These are phyloP conservation scores for Turdus rufiventris DNA, from an alignment of 2,113 vertebrate genomes.

Conservation along the genomic window DNA sequence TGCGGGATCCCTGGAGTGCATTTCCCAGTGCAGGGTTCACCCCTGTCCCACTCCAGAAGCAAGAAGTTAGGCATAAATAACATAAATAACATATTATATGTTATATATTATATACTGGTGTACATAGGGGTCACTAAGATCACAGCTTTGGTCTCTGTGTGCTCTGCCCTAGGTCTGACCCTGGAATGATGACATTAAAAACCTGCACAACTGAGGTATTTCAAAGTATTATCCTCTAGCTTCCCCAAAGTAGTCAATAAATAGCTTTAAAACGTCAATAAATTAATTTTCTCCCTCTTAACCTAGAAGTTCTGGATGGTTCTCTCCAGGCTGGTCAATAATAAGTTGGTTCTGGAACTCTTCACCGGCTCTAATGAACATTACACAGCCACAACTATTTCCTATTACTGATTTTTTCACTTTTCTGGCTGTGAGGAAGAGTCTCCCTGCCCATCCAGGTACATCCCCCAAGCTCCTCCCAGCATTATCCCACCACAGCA, in stretches of 20 bases:
- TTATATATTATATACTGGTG: accelerated
- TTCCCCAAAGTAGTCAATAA: not conserved
- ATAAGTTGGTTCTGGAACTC: not conserved
- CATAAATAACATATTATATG: no score
- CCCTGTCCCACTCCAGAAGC: not conserved
- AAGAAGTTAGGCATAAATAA: accelerated
- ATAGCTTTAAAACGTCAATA: not conserved
- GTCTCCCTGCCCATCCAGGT: not conserved
- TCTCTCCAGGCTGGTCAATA: not conserved
- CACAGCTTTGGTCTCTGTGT: not conserved
- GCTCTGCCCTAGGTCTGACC: not conserved
- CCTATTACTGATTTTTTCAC: not conserved
- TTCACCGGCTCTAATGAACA: not conserved
- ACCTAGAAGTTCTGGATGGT: not conserved
- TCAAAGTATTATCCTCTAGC: not conserved
- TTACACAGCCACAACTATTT: not conserved
- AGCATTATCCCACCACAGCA: not conserved
- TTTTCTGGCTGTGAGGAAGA: not conserved
- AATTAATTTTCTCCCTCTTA: not conserved
- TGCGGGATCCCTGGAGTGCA: not conserved
- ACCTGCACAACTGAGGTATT: not conserved
- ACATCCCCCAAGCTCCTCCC: not conserved
- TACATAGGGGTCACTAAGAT: not conserved
- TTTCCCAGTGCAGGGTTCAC: not conserved
- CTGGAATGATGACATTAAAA: not conserved